Conservation (phyloP, 1,140 invertebrate species). For the Sycophaga agraensis region DNA sequence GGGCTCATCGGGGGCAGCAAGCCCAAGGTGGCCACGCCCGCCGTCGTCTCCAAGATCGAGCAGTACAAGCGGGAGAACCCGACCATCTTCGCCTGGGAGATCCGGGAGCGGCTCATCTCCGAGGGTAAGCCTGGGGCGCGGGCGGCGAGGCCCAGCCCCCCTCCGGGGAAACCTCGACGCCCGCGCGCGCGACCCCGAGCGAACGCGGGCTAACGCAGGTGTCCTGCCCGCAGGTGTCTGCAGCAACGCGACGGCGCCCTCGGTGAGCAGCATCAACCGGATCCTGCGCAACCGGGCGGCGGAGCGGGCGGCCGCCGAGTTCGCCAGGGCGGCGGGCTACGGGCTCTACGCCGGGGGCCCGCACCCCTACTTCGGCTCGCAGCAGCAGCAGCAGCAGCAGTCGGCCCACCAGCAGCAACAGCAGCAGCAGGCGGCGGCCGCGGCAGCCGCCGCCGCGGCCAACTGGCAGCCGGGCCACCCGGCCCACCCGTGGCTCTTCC, state of each 20-base stretch:
- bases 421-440: background rate
- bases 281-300: slow-evolving; percentile 88
- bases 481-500: slow-evolving; percentile 56
- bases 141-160: too few species aligned
- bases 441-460: slow-evolving; percentile 36
- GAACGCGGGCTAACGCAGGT: background rate
- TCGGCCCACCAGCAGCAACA: slow-evolving; percentile 41
- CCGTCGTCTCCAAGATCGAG: slow-evolving; percentile 93
- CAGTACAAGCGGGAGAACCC: slow-evolving; percentile 95
- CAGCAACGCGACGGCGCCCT: slow-evolving; percentile 86
- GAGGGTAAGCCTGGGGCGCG: slow-evolving; percentile 76
- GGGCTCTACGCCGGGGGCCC: slow-evolving; percentile 74
- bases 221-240: slow-evolving; percentile 71
- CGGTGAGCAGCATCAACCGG: slow-evolving; percentile 90
- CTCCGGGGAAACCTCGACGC: too few species aligned
- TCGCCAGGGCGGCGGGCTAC: slow-evolving; percentile 86
- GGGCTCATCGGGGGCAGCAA: slow-evolving; percentile 98
- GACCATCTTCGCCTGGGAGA: slow-evolving; percentile 98
- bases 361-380: slow-evolving; percentile 59
- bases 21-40: slow-evolving; percentile 96
- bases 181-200: too few species aligned
- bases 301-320: slow-evolving; percentile 90
- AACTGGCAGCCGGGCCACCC: slow-evolving; percentile 24
- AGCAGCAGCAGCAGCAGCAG: slow-evolving; percentile 36
- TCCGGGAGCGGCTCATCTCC: slow-evolving; percentile 88